Evolutionary conservation across 2,888 invertebrate genomes (phyloP), one percentile per base, ranked within the genome.

Genomic region (Pimpla rufipes): DNA sequence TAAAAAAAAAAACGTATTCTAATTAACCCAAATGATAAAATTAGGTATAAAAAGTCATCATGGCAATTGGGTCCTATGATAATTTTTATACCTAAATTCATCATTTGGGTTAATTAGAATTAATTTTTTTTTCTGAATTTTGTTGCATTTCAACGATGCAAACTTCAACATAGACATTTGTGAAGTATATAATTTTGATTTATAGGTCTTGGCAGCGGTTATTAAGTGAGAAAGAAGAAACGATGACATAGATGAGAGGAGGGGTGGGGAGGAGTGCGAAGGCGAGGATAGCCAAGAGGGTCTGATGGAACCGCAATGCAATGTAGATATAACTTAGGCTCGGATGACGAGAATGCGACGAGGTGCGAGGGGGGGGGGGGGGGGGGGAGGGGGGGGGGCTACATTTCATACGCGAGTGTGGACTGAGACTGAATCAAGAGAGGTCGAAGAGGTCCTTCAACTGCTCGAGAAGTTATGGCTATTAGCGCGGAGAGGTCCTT

Each of bases 371-470:
- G 29, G 29, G 29, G 29, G 5, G 3, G 5, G 5, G 29, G 29
- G 42, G 7, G 1, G 42, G 42, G 42, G 8, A 4, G 21, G 8
- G 7, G 55, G 55, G n/a, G n/a, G n/a, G n/a, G n/a, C n/a, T n/a
- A 55, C 11, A 55, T 29, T 55, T 3, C 55, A 13, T 55, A 29
- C 23, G 11, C 29, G 10, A 23, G 11, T 55, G 55, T 55, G 10
- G 55, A 29, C 55, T 55, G 55, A 11, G 55, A 55, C 55, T 55
- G 29, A 55, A 55, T 55, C 55, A 55, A 55, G 21, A 29, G 21
- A 55, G 13, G 55, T 29, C 10, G 23, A 23, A 55, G 55, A 13
- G 11, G 55, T 23, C 23, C 55, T 55, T 55, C 55, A 55, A 29
- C 23, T 13, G 13, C 55, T 55, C 29, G 29, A 55, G 55, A 55